Conservation (phyloP, 2,888 invertebrate genomes). For the Oegoconia quadripuncta region DNA sequence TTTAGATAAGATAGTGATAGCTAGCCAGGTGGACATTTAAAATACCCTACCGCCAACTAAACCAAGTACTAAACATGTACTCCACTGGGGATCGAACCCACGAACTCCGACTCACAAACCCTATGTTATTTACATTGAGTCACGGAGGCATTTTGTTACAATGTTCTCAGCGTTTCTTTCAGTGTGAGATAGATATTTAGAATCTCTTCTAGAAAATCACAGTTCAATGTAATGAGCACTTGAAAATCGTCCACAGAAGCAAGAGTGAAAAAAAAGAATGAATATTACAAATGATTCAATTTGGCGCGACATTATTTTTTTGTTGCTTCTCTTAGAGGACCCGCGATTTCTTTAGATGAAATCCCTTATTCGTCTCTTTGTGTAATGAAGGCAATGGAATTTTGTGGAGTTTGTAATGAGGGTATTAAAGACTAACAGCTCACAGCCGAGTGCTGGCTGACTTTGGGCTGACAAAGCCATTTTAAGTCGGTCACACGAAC, state of each 20-base stretch:
- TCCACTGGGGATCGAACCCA: too few relatives aligned
- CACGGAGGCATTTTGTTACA: too few relatives aligned
- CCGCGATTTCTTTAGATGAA: conserved; percentile 53
- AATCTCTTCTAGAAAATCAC: conserved; percentile 23
- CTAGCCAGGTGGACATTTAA: too few relatives aligned
- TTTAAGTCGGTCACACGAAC: neutral
- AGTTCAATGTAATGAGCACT: conserved; percentile 27
- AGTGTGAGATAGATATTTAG: conserved; percentile 8
- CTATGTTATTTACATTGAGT: too few relatives aligned
- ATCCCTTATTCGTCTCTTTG: conserved; percentile 53
- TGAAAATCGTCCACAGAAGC: conserved; percentile 49
- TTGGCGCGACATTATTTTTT: conserved; percentile 64
- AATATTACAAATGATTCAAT: conserved; percentile 74
- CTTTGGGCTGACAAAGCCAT: conserved; percentile 5
- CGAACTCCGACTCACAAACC: too few relatives aligned
- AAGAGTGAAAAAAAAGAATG: conserved; percentile 56
- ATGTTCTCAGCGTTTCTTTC: too few relatives aligned
- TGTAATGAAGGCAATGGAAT: conserved; percentile 49
- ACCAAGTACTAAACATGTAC: too few relatives aligned
- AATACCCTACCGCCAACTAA: too few relatives aligned
- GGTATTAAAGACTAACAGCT: conserved; percentile 12
- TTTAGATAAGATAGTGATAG: too few relatives aligned
- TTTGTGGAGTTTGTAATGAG: conserved; percentile 34
- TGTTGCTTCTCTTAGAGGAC: conserved; percentile 45
- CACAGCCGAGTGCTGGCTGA: conserved; percentile 7